Evolutionary conservation across 2,113 vertebrate genomes (phyloP).

Genomic region (Daphoenositta chrysoptera): DNA sequence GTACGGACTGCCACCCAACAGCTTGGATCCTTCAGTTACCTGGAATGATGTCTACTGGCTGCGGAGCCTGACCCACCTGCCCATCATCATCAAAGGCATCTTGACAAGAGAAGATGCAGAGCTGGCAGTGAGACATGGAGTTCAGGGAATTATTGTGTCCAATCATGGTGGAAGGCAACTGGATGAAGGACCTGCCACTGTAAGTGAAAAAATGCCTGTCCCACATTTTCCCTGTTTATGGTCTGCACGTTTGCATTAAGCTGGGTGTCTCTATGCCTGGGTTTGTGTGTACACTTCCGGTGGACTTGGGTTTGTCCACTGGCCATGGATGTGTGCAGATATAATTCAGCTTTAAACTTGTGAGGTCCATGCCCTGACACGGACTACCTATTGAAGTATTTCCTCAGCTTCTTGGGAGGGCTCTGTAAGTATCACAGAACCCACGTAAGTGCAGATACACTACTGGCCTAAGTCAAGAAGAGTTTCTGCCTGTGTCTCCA

Average conservation of each 20-base stretch:
- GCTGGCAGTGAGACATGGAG: constrained; percentile 85
- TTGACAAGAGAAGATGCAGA: constrained; percentile 95
- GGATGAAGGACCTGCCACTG: constrained; percentile 87
- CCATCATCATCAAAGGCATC: constrained; percentile 95
- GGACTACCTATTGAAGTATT: neutral
- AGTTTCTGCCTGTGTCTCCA: neutral
- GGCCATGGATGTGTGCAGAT: neutral
- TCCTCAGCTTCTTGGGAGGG: neutral
- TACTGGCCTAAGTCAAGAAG: neutral
- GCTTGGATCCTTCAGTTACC: constrained; percentile 81
- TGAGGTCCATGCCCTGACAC: neutral
- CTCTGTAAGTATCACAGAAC: neutral
- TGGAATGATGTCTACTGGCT: constrained; percentile 92
- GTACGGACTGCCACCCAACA: constrained; percentile 75
- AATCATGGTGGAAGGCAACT: constrained; percentile 95
- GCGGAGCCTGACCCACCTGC: constrained; percentile 83
- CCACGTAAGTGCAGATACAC: neutral
- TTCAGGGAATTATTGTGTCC: constrained; percentile 92
- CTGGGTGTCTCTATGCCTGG: fast-evolving
- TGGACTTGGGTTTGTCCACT: neutral
- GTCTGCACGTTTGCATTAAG: fast-evolving
- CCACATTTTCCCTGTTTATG: neutral
- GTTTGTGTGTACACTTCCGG: neutral
- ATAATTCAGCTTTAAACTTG: neutral
- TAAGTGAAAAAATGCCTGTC: constrained; percentile 43